A percentile compares a stretch with the other conserved stretches of the same genome.
Evolutionary conservation across 2,797 vertebrate genomes (phyloP).

Genomic region (Poeciliopsis paucimaculata): DNA sequence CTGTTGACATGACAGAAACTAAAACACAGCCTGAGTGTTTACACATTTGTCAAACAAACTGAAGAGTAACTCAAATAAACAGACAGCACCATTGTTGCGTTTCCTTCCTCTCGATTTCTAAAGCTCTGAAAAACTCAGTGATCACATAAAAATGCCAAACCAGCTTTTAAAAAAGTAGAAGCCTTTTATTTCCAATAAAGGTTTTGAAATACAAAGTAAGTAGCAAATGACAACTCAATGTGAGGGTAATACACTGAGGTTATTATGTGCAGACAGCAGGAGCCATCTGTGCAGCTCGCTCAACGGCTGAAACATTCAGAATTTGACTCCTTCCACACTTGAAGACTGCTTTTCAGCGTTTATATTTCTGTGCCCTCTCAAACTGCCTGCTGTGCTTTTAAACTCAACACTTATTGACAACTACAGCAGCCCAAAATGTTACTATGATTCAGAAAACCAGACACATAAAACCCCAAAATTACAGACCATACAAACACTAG

Average conservation of each 20-base stretch:
- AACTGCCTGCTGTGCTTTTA: neutral
- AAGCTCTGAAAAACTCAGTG: constrained; percentile 9
- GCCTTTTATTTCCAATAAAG: neutral
- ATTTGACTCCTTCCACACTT: neutral
- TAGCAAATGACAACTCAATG: constrained; percentile 21
- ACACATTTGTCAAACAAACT: constrained; percentile 54
- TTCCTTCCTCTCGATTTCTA: constrained; percentile 15
- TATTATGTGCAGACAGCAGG: constrained; percentile 2
- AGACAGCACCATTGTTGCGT: constrained; percentile 16
- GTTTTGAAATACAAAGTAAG: constrained; percentile 19
- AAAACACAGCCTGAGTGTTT: constrained; percentile 27
- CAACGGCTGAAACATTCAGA: constrained; percentile 9
- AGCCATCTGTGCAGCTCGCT: constrained; percentile 15
- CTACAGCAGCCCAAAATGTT: constrained; percentile 8
- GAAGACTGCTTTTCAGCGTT: neutral
- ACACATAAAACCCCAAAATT: neutral
- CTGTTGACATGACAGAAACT: neutral
- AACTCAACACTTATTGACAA: constrained; percentile 5
- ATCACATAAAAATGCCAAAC: constrained; percentile 1
- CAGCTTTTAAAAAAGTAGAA: constrained; percentile 5
- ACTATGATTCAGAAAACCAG: neutral
- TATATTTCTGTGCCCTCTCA: neutral
- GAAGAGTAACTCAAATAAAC: constrained; percentile 48
- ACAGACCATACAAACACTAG: neutral
- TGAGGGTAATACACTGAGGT: constrained; percentile 3